Evolutionary conservation across 2,797 vertebrate species (phyloP).

Genomic region (Menidia menidia): DNA sequence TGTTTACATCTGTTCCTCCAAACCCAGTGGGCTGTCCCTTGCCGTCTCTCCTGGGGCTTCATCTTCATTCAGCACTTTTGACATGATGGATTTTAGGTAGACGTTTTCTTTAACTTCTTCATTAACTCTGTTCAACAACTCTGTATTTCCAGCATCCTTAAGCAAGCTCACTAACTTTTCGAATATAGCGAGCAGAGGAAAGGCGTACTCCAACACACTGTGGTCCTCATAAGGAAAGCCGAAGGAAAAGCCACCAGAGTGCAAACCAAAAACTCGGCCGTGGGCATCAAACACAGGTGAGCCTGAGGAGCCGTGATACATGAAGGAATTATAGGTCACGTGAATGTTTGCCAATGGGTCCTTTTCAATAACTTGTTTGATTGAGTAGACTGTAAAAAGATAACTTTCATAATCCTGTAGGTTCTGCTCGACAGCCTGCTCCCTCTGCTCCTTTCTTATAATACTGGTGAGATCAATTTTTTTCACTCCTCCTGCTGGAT

Average conservation of each 20-base stretch:
- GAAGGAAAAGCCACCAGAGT: background rate
- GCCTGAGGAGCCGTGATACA: constrained; percentile 50
- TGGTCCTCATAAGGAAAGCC: accelerated
- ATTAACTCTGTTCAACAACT: background rate
- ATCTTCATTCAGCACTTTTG: accelerated
- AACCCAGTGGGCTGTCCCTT: accelerated
- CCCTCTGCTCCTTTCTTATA: constrained; percentile 10
- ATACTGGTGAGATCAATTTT: constrained; percentile 32
- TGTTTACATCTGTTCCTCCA: background rate
- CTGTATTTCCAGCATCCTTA: accelerated
- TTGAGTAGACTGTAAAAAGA: accelerated
- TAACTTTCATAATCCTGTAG: accelerated
- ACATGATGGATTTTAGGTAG: accelerated
- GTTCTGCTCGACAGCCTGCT: accelerated
- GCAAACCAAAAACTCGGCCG: constrained; percentile 36
- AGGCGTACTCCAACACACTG: constrained; percentile 1
- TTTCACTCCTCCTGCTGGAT: constrained; percentile 26
- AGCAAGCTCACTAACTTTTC: accelerated
- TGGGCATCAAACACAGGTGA: constrained; percentile 33
- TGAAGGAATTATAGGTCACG: constrained; percentile 23
- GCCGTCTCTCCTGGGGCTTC: background rate
- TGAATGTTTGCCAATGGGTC: accelerated
- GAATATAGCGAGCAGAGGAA: constrained; percentile 16
- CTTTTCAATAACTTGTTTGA: accelerated
- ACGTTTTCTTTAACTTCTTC: accelerated